Conservation (phyloP, 2,888 invertebrate species). For the Andrena minutula region DNA sequence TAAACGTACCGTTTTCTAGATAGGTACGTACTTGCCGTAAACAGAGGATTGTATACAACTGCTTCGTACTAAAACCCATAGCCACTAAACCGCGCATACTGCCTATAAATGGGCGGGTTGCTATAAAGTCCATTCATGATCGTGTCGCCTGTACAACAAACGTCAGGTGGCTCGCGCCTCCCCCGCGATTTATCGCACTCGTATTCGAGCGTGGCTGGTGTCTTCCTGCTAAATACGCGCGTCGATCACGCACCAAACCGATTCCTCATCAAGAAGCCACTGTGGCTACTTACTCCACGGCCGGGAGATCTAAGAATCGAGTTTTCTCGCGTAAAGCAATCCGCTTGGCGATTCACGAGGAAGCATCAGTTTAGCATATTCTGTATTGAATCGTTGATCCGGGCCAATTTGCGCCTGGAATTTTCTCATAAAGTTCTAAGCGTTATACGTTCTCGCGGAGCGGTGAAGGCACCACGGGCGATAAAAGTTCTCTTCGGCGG, state of each 20-base stretch:
- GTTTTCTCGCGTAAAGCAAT: background rate
- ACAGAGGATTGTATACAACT: slow-evolving; percentile 72
- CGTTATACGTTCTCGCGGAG: slow-evolving; percentile 19
- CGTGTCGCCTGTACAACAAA: slow-evolving; percentile 72
- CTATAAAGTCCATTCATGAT: slow-evolving; percentile 81
- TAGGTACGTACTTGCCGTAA: slow-evolving; percentile 70
- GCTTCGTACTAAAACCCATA: slow-evolving; percentile 73
- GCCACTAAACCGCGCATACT: slow-evolving; percentile 77
- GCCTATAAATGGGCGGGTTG: slow-evolving; percentile 76
- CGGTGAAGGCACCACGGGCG: slow-evolving; percentile 17
- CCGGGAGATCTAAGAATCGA: background rate
- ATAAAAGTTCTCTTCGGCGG: slow-evolving; percentile 33
- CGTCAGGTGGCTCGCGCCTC: slow-evolving; percentile 72
- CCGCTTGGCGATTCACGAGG: background rate
- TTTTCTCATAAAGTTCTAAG: slow-evolving; percentile 10
- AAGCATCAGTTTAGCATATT: background rate
- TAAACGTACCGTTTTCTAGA: slow-evolving; percentile 58
- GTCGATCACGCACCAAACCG: slow-evolving; percentile 6
- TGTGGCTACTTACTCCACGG: too few relatives aligned
- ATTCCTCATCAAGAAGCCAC: background rate
- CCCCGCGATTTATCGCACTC: slow-evolving; percentile 70
- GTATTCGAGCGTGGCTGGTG: slow-evolving; percentile 49
- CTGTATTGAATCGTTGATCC: background rate
- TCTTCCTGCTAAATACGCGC: slow-evolving; percentile 50
- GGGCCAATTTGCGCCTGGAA: too few relatives aligned